Evolutionary conservation across 2,113 vertebrate genomes (phyloP), one percentile per base, ranked within the genome.

Genomic region (Neolamprologus longior): DNA sequence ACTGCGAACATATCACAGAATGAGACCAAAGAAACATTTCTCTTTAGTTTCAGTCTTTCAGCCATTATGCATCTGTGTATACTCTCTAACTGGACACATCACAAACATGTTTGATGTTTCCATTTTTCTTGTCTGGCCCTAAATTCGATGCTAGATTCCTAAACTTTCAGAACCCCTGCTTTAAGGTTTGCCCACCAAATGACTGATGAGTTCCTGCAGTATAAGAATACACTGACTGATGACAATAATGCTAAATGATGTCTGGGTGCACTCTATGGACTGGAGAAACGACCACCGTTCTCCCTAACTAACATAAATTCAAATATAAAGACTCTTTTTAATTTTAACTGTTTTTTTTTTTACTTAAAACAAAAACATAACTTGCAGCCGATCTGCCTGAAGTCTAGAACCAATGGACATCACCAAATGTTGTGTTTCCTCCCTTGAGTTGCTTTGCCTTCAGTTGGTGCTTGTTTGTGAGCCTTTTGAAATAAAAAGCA

Each of bases 71-170:
- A 42, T 26, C 66, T 0, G 8, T 45, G 37, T 14, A 24, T 14
- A 15, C n/a, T 71, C 19, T 66, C 21, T 45, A 37, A 26, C 21
- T 17, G 66, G 66, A 26, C 21, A 45, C 21, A 73, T 73, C 37
- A 26, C 66, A 73, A 73, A 42, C 35, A 71, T 3, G 40, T 7
- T 73, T 73, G 14, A 45, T 73, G 68, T 73, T 73, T 73, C 40
- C 3, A 0, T 45, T 45, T 73, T 45, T 73, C 68, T 73, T 45
- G 68, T 26, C 37, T 73, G 40, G 68, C 40, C 37, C 13, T 45
- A 24, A 45, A 73, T 45, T 7, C 0, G 3, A 73, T 26, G 37
- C 37, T 42, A 2, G 37, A 9, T 45, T 4, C 66, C 37, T 73
- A 73, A 73, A 45, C n/a, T 24, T 7, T 71, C 2, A 45, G 21